Percentiles rank a stretch among this genome's conserved stretches.
phyloP scores from a whole-genome alignment of 1,140 invertebrate species.

The Procambarus clarkii region DNA sequence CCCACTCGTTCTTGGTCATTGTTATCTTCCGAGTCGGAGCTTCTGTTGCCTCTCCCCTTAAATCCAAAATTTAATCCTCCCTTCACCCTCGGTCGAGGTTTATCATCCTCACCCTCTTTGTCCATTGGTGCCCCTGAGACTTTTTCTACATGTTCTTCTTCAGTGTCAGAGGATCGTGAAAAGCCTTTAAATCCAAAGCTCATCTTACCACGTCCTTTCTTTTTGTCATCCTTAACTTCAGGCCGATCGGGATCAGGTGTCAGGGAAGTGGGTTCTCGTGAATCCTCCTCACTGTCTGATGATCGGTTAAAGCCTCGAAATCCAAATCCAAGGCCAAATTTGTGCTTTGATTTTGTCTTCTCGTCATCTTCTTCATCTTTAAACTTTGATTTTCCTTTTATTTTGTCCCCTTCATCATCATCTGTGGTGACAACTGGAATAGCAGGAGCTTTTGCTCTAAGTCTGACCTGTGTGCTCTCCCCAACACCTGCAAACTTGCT shows the following conservation, averaged over 20 bases:
- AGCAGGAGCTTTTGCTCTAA: constrained; percentile 19
- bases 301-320: constrained; percentile 52
- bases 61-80: constrained; percentile 52
- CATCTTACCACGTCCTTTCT: constrained; percentile 55
- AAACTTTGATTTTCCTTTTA: constrained; percentile 23
- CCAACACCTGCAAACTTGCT: not conserved
- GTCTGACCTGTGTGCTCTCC: not conserved
- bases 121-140: constrained; percentile 39
- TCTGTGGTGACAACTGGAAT: not conserved
- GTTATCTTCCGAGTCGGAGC: constrained; percentile 66
- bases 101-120: constrained; percentile 53
- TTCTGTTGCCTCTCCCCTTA: constrained; percentile 48
- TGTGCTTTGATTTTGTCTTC: constrained; percentile 53
- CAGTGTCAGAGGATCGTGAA: constrained; percentile 54
- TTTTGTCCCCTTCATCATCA: constrained; percentile 35
- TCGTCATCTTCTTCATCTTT: constrained; percentile 65
- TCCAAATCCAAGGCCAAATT: constrained; percentile 67
- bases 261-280: constrained; percentile 52
- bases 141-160: constrained; percentile 55
- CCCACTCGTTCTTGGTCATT: constrained; percentile 51
- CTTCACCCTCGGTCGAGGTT: constrained; percentile 42
- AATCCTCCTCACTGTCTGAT: constrained; percentile 65
- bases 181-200: constrained; percentile 66
- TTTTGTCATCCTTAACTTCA: constrained; percentile 54
- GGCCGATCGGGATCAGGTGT: constrained; percentile 46